phyloP scores from a whole-genome alignment of 2,888 invertebrate genomes.

The Branchipolynoe longqiensis region DNA sequence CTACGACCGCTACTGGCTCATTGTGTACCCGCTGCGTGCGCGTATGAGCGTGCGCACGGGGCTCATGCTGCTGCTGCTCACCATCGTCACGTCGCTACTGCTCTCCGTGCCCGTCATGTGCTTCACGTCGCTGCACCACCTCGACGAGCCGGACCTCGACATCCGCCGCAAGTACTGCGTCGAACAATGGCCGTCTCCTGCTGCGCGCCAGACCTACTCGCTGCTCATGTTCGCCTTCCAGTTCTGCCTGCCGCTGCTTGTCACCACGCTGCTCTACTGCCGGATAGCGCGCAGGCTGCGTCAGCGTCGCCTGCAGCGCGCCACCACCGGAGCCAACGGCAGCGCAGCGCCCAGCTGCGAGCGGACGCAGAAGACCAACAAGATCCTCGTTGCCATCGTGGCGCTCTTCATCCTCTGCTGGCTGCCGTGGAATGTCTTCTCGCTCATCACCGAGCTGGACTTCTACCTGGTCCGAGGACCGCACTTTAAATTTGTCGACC shows the following conservation, averaged over 20 bases:
- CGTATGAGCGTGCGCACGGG: slow-evolving; percentile 75
- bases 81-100: slow-evolving; percentile 72
- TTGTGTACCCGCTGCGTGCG: slow-evolving; percentile 77
- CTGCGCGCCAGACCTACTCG: slow-evolving; percentile 71
- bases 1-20: slow-evolving; percentile 79
- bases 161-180: slow-evolving; percentile 75
- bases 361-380: slow-evolving; percentile 75
- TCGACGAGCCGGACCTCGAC: slow-evolving; percentile 71
- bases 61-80: slow-evolving; percentile 71
- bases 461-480: slow-evolving; percentile 70
- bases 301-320: not conserved
- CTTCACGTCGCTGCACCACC: slow-evolving; percentile 70
- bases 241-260: slow-evolving; percentile 67
- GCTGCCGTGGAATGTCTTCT: slow-evolving; percentile 79
- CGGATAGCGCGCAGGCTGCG: slow-evolving; percentile 63
- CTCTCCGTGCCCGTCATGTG: slow-evolving; percentile 78
- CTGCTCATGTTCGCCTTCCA: slow-evolving; percentile 67
- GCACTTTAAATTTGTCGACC: slow-evolving; percentile 77
- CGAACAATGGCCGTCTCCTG: slow-evolving; percentile 74
- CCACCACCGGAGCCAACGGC: too few relatives aligned
- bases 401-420: slow-evolving; percentile 79
- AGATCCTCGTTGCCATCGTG: slow-evolving; percentile 79
- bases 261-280: slow-evolving; percentile 67
- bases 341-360: too few relatives aligned
- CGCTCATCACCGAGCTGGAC: slow-evolving; percentile 75